Evolutionary conservation across 92 coral and sea anemone genomes (phyloP).

Genomic region (Scolanthus callimorphus): DNA sequence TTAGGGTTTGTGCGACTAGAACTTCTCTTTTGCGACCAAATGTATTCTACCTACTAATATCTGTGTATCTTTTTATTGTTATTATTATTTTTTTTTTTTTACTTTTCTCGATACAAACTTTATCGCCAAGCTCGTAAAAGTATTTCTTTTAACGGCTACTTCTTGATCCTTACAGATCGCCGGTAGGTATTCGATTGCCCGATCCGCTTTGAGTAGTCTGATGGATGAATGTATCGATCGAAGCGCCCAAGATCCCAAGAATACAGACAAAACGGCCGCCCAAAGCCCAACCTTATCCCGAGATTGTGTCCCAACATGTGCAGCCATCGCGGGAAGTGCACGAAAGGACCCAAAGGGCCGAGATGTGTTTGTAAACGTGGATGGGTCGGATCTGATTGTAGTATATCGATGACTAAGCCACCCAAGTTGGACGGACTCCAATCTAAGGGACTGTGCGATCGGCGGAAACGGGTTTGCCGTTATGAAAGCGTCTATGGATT

Average conservation of each 20-base stretch:
- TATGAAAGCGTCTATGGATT: slow-evolving; percentile 64
- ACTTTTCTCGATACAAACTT: background rate
- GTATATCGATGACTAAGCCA: slow-evolving; percentile 47
- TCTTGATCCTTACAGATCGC: slow-evolving; percentile 31
- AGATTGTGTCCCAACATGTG: slow-evolving; percentile 72
- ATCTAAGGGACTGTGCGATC: slow-evolving; percentile 76
- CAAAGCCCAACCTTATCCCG: slow-evolving; percentile 39
- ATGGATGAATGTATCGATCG: slow-evolving; percentile 58
- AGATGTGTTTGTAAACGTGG: slow-evolving; percentile 64
- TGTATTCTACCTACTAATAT: too few relatives aligned
- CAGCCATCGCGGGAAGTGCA: slow-evolving; percentile 64
- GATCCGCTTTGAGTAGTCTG: slow-evolving; percentile 60
- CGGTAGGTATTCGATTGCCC: slow-evolving; percentile 56
- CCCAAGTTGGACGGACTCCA: slow-evolving; percentile 61
- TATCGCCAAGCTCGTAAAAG: too few relatives aligned
- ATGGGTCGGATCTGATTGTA: slow-evolving; percentile 66
- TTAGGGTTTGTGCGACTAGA: too few relatives aligned
- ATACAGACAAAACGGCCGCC: slow-evolving; percentile 53
- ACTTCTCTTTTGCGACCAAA: too few relatives aligned
- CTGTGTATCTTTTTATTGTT: too few relatives aligned
- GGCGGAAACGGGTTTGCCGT: slow-evolving; percentile 61
- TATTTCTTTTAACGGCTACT: too few relatives aligned
- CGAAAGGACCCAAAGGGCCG: slow-evolving; percentile 32
- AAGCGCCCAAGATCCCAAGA: slow-evolving; percentile 53
- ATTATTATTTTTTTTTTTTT: too few relatives aligned